Base-by-base conservation (phyloP, 2,797 vertebrate genomes). In the Champsocephalus esox region DNA sequence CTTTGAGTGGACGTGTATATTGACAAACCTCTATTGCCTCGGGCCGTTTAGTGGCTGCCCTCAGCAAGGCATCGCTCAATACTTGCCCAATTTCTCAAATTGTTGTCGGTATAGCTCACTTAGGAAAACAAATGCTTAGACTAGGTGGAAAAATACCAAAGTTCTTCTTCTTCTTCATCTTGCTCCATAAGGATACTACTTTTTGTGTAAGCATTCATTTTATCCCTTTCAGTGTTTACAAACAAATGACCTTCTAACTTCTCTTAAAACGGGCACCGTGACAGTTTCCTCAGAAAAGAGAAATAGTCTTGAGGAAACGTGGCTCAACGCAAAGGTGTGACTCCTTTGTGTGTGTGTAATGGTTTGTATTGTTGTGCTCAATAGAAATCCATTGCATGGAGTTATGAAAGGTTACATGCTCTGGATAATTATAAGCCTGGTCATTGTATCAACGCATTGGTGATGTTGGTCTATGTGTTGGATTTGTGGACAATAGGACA, bases 281-380 rank as follows among this genome's bases (percentile, higher is more conserved):
- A 58, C 52, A 44, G 7, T 64, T 70, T 58, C 0, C 1, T 46
- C 55, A 41, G 24, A 41, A 55, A 71, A 67, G 12, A 21, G 41
- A 55, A 71, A 67, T 12, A 45, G 21, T 46, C 71, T 59, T 60
- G 9, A 64, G 24, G 43, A 70, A 77, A 76, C 43, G 51, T 74
- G 52, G 32, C 57, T 64, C 17, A 65, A 71, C 49, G 21, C 14
- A 66, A 41, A 0, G 0, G 12, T 12, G 48, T 16, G 14, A 57
- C n/a, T 59, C n/a, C 51, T 3, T 10, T 34, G 17, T 71, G 49
- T 44, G 38, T 38, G 21, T 60, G 24, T 51, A 43, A 59, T 41
- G 3, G 13, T 24, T 52, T 75, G 16, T 55, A 38, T 28, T 28
- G 3, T 28, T 28, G 24, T 28, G 1, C 4, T 28, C 24, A 28